Evolutionary conservation across 2,113 vertebrate species (phyloP).

Genomic region (Eclectus roratus): DNA sequence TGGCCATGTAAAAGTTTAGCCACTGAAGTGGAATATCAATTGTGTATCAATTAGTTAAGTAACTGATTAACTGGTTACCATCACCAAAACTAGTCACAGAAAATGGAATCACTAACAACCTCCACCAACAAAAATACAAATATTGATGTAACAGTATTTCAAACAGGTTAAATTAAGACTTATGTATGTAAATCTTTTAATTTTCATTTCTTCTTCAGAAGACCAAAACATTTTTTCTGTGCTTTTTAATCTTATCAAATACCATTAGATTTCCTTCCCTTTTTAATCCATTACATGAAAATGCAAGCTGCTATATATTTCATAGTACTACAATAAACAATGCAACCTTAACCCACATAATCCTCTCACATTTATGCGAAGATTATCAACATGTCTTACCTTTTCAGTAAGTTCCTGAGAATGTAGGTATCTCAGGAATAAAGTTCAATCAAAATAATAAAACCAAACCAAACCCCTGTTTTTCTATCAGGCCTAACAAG

Average conservation of each 20-base stretch:
- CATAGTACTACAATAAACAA: background rate
- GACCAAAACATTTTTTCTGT: background rate
- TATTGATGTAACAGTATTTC: background rate
- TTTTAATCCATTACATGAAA: background rate
- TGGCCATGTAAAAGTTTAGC: background rate
- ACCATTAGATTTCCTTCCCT: background rate
- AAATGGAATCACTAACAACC: background rate
- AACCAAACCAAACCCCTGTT: background rate
- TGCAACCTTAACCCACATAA: background rate
- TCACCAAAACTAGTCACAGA: background rate
- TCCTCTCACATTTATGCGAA: background rate
- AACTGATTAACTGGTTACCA: background rate
- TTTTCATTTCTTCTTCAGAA: background rate
- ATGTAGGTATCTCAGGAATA: background rate
- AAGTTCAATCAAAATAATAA: background rate
- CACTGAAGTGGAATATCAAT: background rate
- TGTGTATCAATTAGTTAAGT: background rate
- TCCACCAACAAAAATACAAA: background rate
- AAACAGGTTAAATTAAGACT: background rate
- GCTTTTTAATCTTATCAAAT: background rate
- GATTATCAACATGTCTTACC: background rate
- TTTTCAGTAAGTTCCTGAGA: background rate
- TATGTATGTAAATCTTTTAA: background rate
- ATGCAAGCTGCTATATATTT: background rate
- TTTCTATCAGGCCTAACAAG: background rate